These are phyloP conservation scores for Sitta europaea DNA, from an alignment of 2,113 vertebrate species.

Conservation along the genomic window DNA sequence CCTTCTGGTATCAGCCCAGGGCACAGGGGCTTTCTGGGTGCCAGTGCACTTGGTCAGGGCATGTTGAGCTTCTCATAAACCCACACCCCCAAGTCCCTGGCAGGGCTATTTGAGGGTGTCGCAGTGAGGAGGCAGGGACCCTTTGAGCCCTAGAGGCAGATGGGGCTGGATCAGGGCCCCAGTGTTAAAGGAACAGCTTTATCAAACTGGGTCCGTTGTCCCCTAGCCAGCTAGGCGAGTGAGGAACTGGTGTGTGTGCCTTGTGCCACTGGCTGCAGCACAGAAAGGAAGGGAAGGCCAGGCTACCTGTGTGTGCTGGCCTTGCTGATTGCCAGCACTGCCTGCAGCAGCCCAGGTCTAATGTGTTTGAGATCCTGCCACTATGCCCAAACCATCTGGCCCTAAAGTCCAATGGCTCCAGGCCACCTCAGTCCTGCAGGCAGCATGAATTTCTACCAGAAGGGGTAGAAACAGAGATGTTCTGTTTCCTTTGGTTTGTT, in stretches of 20 bases:
- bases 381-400: not conserved
- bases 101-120: not conserved
- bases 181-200: not conserved
- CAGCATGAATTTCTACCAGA: not conserved
- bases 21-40: not conserved
- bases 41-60: not conserved
- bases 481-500: not conserved
- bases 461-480: not conserved
- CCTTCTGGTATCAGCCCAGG: not conserved
- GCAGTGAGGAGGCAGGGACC: not conserved
- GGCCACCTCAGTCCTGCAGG: not conserved
- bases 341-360: not conserved
- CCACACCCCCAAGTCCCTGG: not conserved
- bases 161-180: not conserved
- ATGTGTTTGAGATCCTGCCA: not conserved
- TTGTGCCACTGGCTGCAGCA: not conserved
- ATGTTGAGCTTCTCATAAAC: not conserved
- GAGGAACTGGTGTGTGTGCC: not conserved
- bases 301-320: accelerated
- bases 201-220: not conserved
- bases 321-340: not conserved
- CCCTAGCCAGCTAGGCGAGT: accelerated
- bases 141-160: not conserved
- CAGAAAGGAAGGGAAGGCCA: not conserved
- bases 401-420: accelerated